Evolutionary conservation across 2,888 invertebrate genomes (phyloP).

Genomic region (Drosophila algonquin): DNA sequence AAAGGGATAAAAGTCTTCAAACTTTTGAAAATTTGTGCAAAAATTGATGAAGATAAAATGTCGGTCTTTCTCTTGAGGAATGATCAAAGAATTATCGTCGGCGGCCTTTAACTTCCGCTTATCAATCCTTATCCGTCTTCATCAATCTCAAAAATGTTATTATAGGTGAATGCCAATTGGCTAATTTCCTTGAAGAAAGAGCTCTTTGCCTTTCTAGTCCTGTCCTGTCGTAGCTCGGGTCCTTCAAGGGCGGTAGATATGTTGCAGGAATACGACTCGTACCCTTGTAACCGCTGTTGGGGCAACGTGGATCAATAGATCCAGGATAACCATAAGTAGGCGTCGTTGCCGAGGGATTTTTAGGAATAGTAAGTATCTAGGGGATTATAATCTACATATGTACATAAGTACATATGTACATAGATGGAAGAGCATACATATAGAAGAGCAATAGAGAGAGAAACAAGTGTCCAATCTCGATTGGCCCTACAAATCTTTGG

Average conservation of each 20-base stretch:
- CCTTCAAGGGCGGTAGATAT: conserved; percentile 77
- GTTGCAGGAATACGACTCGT: conserved; percentile 79
- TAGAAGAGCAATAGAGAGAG: not conserved
- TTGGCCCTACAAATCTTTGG: no score
- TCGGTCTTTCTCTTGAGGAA: conserved; percentile 47
- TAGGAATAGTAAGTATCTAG: no score
- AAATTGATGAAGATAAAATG: no score
- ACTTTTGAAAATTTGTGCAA: no score
- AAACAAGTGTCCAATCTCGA: not conserved
- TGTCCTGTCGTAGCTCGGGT: conserved; percentile 70
- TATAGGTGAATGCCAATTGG: conserved; percentile 69
- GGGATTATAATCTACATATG: no score
- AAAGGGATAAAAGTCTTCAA: not conserved
- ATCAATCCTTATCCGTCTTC: no score
- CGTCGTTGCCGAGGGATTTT: conserved; percentile 38
- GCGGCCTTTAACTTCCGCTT: conserved; percentile 55
- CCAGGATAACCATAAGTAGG: conserved; percentile 81
- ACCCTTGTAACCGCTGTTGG: conserved; percentile 69
- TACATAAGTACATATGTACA: no score
- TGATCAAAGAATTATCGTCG: conserved; percentile 34
- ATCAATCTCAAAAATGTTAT: conserved; percentile 71
- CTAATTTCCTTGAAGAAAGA: conserved; percentile 79
- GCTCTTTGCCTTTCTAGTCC: conserved; percentile 65
- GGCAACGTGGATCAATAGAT: conserved; percentile 82
- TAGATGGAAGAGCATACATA: not conserved